Conservation (phyloP, 2,888 invertebrate genomes). For the Lottia gigantea region DNA sequence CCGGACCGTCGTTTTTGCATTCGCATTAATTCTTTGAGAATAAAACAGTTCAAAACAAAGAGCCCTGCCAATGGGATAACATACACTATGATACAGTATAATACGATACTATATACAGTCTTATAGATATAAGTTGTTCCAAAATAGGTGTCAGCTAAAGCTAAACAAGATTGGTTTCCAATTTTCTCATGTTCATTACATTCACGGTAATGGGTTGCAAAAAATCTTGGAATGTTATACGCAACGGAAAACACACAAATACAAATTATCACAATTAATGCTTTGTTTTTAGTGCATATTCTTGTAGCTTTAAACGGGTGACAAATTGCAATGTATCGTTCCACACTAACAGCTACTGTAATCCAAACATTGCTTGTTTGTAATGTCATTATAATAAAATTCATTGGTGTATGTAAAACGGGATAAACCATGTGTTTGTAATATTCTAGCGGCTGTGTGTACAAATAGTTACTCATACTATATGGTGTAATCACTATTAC, state of each 20-base stretch:
- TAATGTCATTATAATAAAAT: slow-evolving; percentile 57
- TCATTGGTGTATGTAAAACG: slow-evolving; percentile 52
- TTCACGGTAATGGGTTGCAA: slow-evolving; percentile 39
- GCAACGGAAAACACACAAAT: slow-evolving; percentile 45
- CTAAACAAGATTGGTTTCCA: slow-evolving; percentile 29
- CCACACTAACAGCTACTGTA: slow-evolving; percentile 61
- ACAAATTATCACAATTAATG: slow-evolving; percentile 45
- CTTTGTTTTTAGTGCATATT: slow-evolving; percentile 52
- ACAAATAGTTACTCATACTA: slow-evolving; percentile 37
- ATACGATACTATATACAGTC: slow-evolving; percentile 46
- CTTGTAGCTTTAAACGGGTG: slow-evolving; percentile 57
- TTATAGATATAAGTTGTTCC: slow-evolving; percentile 44
- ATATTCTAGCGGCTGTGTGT: slow-evolving; percentile 35
- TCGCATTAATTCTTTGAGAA: slow-evolving; percentile 57
- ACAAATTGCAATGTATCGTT: slow-evolving; percentile 63
- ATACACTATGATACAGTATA: slow-evolving; percentile 53
- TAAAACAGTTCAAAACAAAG: slow-evolving; percentile 50
- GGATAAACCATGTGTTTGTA: slow-evolving; percentile 55
- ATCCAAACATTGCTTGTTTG: slow-evolving; percentile 63
- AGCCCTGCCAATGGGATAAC: slow-evolving; percentile 51
- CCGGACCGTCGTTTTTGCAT: slow-evolving; percentile 53
- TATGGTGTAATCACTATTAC: slow-evolving; percentile 37
- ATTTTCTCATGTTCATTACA: slow-evolving; percentile 20
- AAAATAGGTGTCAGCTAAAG: slow-evolving; percentile 43
- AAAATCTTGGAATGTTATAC: slow-evolving; percentile 59